Evolutionary conservation across 2,888 invertebrate species (phyloP).

Genomic region (Drosophila phalerata): DNA sequence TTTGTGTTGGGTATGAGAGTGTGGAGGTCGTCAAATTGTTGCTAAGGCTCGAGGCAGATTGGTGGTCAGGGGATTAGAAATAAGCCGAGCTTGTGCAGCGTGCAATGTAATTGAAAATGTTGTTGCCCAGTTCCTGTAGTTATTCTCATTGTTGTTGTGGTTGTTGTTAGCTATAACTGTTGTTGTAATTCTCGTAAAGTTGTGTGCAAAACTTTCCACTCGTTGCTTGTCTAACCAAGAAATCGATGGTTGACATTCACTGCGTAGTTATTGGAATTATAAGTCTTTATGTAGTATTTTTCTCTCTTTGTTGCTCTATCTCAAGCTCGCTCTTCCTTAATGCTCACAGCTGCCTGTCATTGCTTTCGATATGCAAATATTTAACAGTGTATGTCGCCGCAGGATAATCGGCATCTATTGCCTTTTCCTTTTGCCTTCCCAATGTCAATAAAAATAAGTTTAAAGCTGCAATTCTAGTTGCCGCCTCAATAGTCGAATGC

Average conservation of each 20-base stretch:
- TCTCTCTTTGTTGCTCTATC: neutral
- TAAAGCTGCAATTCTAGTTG: conserved; percentile 43
- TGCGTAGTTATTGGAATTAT: conserved; percentile 19
- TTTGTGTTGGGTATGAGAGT: neutral
- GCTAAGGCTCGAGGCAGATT: conserved; percentile 27
- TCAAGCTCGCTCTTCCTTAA: neutral
- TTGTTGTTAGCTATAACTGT: conserved; percentile 9
- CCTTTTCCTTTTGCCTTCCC: neutral
- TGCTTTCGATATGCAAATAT: conserved; percentile 48
- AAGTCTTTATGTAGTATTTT: conserved; percentile 1
- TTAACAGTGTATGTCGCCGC: conserved; percentile 37
- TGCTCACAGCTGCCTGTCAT: conserved; percentile 19
- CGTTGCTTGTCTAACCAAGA: conserved; percentile 8
- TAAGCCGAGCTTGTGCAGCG: conserved; percentile 50
- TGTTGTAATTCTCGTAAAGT: conserved; percentile 9
- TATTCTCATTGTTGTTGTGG: conserved; percentile 1
- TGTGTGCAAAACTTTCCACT: conserved; percentile 1
- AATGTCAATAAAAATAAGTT: conserved; percentile 69
- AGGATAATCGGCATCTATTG: conserved; percentile 23
- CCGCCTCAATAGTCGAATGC: conserved; percentile 49
- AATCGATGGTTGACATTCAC: conserved; percentile 43
- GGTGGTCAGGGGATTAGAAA: conserved; percentile 59
- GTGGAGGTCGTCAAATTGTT: conserved; percentile 43
- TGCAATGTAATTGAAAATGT: conserved; percentile 69
- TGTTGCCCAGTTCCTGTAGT: conserved; percentile 22